A percentile compares a stretch with the other conserved stretches of the same genome.
Conservation (phyloP, 2,113 vertebrate species). For the Prionailurus viverrinus region DNA sequence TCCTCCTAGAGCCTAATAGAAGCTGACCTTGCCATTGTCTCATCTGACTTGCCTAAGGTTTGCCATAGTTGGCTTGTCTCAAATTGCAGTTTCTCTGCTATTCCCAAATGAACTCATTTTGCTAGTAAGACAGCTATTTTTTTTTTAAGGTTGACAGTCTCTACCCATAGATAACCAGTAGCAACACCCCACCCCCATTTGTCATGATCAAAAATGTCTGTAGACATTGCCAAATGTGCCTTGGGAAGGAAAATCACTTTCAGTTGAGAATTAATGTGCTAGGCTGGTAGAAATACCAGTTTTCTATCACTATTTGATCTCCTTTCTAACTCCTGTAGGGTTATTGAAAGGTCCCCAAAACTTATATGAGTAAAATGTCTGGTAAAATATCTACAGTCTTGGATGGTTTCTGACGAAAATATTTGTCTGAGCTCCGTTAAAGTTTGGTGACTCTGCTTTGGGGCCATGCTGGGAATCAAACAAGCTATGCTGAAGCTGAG, state of each 20-base stretch:
- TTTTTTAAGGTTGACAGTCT: neutral
- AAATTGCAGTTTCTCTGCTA: neutral
- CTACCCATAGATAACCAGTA: neutral
- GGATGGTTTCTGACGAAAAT: neutral
- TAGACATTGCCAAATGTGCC: neutral
- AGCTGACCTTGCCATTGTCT: neutral
- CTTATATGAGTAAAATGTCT: neutral
- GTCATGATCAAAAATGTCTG: neutral
- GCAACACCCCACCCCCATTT: neutral
- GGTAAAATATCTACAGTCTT: neutral
- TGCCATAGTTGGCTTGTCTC: neutral
- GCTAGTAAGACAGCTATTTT: neutral
- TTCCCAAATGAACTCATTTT: neutral
- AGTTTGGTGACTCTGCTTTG: neutral
- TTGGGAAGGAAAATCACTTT: neutral
- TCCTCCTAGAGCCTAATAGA: neutral
- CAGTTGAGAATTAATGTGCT: neutral
- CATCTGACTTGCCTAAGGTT: neutral
- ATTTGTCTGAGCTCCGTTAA: neutral
- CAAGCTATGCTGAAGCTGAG: neutral
- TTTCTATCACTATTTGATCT: neutral
- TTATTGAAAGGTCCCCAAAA: neutral
- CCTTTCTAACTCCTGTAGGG: neutral
- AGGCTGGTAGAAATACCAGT: neutral
- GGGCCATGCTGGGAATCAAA: neutral